Percentiles rank a stretch among this genome's conserved stretches.
Conservation (phyloP, 2,888 invertebrate species). For the Yponomeuta sedellus region DNA sequence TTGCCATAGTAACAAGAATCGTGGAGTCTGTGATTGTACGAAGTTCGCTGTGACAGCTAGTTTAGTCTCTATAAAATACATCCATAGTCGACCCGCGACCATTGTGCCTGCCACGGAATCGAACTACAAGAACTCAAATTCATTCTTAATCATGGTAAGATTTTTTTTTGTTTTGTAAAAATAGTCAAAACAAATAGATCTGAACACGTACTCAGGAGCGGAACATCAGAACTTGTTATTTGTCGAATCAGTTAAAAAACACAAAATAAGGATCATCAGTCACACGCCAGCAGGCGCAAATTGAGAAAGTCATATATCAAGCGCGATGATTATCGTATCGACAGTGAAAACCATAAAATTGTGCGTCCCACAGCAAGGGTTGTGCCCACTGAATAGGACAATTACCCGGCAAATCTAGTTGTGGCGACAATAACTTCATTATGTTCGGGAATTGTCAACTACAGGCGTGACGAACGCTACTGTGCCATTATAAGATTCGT, state of each 20-base stretch:
- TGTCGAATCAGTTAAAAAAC: neutral
- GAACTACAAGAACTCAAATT: too few species aligned
- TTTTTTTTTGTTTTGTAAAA: too few species aligned
- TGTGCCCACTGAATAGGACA: slow-evolving; percentile 47
- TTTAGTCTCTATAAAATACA: too few species aligned
- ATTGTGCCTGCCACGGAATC: too few species aligned
- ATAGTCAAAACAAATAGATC: too few species aligned
- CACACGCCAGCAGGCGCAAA: slow-evolving; percentile 41
- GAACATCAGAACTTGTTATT: neutral
- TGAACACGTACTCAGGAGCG: too few species aligned
- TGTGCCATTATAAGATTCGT: neutral
- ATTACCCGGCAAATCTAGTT: slow-evolving; percentile 36
- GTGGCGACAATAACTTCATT: slow-evolving; percentile 56
- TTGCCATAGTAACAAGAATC: too few species aligned
- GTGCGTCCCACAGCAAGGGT: slow-evolving; percentile 24
- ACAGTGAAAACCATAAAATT: slow-evolving; percentile 47
- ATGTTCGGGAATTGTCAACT: slow-evolving; percentile 24
- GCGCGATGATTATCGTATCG: slow-evolving; percentile 50
- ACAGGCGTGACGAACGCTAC: slow-evolving; percentile 5
- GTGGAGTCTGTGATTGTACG: too few species aligned
- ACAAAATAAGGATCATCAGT: slow-evolving; percentile 29
- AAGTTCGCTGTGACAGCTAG: too few species aligned
- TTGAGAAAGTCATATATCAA: slow-evolving; percentile 54
- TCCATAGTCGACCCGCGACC: too few species aligned
- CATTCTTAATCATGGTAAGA: too few species aligned